phyloP scores from a whole-genome alignment of 2,113 vertebrate species.

The Eira barbara region DNA sequence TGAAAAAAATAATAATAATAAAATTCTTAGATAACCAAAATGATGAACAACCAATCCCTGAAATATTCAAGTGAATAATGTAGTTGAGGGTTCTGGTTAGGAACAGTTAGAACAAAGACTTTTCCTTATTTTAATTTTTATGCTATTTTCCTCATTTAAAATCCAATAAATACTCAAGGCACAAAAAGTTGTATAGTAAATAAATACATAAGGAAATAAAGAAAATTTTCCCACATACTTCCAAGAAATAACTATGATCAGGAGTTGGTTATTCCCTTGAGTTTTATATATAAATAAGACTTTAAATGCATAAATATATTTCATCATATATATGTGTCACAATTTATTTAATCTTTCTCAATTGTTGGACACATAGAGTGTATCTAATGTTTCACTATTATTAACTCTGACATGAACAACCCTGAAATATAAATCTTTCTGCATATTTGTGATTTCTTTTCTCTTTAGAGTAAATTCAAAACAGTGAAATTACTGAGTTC shows the following conservation, averaged over 20 bases:
- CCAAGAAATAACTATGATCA: not conserved
- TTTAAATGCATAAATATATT: not conserved
- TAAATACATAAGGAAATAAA: conserved; percentile 24
- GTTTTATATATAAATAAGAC: not conserved
- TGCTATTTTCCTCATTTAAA: not conserved
- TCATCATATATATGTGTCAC: not conserved
- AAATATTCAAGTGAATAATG: not conserved
- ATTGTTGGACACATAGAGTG: not conserved
- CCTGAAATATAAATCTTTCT: conserved; percentile 14
- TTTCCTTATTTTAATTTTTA: not conserved
- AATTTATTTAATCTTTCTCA: conserved; percentile 37
- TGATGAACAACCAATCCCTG: not conserved
- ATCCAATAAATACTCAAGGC: not conserved
- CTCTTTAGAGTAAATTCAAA: conserved; percentile 46
- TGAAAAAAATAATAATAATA: not conserved
- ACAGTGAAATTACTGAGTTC: conserved; percentile 1
- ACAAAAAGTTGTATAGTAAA: conserved; percentile 24
- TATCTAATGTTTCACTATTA: conserved; percentile 2
- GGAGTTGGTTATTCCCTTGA: not conserved
- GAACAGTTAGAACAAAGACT: not conserved
- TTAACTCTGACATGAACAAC: conserved; percentile 24
- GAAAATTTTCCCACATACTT: not conserved
- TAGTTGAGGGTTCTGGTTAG: not conserved
- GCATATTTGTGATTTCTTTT: not conserved
- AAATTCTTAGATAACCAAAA: not conserved